A percentile compares a stretch with the other conserved stretches of the same genome.
phyloP scores from a whole-genome alignment of 2,797 vertebrate genomes.

The Danionella dracula region DNA sequence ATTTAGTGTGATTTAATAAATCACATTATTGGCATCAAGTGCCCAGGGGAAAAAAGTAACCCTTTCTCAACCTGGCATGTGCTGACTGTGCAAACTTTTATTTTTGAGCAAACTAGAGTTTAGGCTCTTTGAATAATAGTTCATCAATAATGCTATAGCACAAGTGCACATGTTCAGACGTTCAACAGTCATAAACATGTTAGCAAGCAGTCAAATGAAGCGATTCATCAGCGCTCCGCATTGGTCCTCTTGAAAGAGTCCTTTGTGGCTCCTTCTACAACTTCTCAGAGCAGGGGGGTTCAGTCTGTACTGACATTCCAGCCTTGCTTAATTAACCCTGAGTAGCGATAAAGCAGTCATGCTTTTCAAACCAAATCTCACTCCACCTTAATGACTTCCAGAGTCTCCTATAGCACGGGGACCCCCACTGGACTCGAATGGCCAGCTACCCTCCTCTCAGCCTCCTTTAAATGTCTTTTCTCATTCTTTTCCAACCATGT shows the following conservation, averaged over 20 bases:
- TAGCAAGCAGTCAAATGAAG: neutral
- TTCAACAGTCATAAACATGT: neutral
- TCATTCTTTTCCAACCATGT: neutral
- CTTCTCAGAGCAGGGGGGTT: neutral
- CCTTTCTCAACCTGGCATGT: too few relatives aligned
- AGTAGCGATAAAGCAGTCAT: conserved; percentile 35
- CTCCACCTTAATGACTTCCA: conserved; percentile 44
- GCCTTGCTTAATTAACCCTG: conserved; percentile 38
- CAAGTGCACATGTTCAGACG: neutral
- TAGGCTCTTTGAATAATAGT: too few relatives aligned
- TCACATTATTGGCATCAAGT: too few relatives aligned
- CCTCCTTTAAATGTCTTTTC: neutral
- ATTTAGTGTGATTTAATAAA: too few relatives aligned
- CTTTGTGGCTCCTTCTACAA: conserved; percentile 2
- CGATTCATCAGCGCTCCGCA: neutral
- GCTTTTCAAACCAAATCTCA: conserved; percentile 38
- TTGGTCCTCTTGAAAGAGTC: neutral
- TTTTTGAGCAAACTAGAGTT: too few relatives aligned
- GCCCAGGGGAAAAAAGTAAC: too few relatives aligned
- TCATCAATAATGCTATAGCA: too few relatives aligned
- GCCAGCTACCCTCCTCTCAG: neutral
- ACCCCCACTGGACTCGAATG: neutral
- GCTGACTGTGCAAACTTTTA: too few relatives aligned
- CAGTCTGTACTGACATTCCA: conserved; percentile 27
- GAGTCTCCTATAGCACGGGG: conserved; percentile 20